Evolutionary conservation across 2,113 vertebrate species (phyloP).

Genomic region (Paraplagusia blochii): DNA sequence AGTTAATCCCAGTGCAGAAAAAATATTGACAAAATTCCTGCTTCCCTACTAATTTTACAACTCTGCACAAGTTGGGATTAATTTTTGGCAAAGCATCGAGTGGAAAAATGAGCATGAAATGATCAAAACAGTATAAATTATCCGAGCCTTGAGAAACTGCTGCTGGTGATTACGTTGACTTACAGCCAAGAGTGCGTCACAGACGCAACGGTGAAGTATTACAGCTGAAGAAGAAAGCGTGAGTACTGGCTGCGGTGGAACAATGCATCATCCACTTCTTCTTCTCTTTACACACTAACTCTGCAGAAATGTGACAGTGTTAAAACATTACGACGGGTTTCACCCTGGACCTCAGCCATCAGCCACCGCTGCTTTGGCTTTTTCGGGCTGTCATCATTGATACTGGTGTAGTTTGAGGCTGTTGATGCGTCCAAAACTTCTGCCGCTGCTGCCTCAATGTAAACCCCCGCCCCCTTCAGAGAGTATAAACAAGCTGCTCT

Average conservation of each 20-base stretch:
- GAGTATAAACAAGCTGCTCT: constrained; percentile 27
- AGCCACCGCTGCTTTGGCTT: constrained; percentile 12
- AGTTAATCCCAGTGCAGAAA: neutral
- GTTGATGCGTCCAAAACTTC: constrained; percentile 11
- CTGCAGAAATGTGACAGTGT: constrained; percentile 21
- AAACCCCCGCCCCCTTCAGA: constrained; percentile 29
- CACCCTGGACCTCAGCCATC: constrained; percentile 45
- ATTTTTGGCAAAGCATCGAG: neutral
- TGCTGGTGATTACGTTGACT: neutral
- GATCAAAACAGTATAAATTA: neutral
- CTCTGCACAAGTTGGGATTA: neutral
- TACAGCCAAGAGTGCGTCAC: constrained; percentile 9
- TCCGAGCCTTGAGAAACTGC: neutral
- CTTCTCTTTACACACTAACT: constrained; percentile 44
- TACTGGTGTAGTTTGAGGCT: constrained; percentile 32
- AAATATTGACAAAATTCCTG: neutral
- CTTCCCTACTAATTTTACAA: constrained; percentile 4
- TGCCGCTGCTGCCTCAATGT: constrained; percentile 15
- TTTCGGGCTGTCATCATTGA: constrained; percentile 46
- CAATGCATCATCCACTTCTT: too few relatives aligned
- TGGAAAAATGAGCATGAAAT: neutral
- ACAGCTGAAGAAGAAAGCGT: neutral
- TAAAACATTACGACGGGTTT: constrained; percentile 32
- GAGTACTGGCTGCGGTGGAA: neutral
- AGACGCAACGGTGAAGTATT: too few relatives aligned